These are phyloP conservation scores for Dendrolimus houi DNA, from an alignment of 2,888 invertebrate species.

Conservation along the genomic window DNA sequence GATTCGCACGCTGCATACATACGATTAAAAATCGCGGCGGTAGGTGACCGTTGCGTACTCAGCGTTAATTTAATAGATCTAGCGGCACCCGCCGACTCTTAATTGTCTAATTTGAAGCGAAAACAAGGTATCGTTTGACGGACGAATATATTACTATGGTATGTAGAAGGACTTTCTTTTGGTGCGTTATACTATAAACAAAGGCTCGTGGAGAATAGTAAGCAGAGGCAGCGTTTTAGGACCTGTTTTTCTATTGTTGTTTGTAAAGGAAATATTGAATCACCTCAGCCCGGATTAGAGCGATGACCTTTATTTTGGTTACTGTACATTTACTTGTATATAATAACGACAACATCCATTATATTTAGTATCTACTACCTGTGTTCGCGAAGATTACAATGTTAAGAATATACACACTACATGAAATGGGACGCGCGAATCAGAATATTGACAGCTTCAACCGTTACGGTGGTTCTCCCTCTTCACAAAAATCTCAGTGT, in stretches of 20 bases:
- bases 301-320: neutral
- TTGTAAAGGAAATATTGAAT: conserved; percentile 26
- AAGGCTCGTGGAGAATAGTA: conserved; percentile 52
- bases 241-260: conserved; percentile 26
- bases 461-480: too few species aligned
- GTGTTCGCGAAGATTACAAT: too few species aligned
- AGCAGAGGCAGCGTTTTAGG: conserved; percentile 39
- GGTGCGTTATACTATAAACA: conserved; percentile 48
- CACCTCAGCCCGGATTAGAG: conserved; percentile 11
- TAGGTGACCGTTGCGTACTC: conserved; percentile 64
- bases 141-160: conserved; percentile 65
- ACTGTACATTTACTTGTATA: neutral
- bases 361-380: too few species aligned
- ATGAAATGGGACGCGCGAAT: too few species aligned
- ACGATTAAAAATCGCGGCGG: conserved; percentile 72
- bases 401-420: too few species aligned
- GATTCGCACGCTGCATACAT: conserved; percentile 71
- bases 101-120: conserved; percentile 75
- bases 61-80: conserved; percentile 73
- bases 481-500: too few species aligned
- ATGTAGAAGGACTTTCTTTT: conserved; percentile 71
- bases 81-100: conserved; percentile 59
- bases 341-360: too few species aligned
- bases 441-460: too few species aligned
- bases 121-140: conserved; percentile 58